Percentiles rank a stretch among this genome's conserved stretches.
Evolutionary conservation across 1,140 invertebrate genomes (phyloP).

Genomic region (Zaprionus nigranus): DNA sequence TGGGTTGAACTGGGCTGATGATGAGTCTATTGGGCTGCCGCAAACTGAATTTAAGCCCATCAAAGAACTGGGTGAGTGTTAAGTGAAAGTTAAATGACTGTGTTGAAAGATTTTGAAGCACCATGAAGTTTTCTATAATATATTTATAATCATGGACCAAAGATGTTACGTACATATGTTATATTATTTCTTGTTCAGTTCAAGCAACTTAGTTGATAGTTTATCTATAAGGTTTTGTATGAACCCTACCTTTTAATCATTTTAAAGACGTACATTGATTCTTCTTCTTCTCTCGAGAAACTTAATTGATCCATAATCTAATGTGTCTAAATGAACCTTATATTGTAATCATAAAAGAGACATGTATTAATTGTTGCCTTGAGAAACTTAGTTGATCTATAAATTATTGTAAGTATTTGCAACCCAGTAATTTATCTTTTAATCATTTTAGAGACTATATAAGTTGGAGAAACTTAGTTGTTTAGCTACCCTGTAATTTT

Average conservation of each 20-base stretch:
- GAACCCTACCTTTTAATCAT: too few species aligned
- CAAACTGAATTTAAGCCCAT: slow-evolving; percentile 58
- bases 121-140: neutral
- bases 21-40: slow-evolving; percentile 45
- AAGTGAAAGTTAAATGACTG: neutral
- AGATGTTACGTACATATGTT: neutral
- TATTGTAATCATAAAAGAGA: neutral
- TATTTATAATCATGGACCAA: neutral
- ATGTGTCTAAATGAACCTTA: too few species aligned
- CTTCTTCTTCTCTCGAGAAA: too few species aligned
- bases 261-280: too few species aligned
- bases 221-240: neutral
- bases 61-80: slow-evolving; percentile 62
- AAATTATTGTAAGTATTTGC: too few species aligned
- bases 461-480: too few species aligned
- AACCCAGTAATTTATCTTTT: neutral
- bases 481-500: too few species aligned
- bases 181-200: neutral
- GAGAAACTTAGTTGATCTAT: too few species aligned
- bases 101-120: neutral
- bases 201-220: neutral
- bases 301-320: too few species aligned
- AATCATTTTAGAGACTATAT: too few species aligned
- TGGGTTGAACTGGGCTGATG: slow-evolving; percentile 28
- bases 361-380: neutral